Percentiles rank a stretch among this genome's conserved stretches.
phyloP scores from a whole-genome alignment of 2,888 invertebrate genomes.

The Polylopha cassiicola region DNA sequence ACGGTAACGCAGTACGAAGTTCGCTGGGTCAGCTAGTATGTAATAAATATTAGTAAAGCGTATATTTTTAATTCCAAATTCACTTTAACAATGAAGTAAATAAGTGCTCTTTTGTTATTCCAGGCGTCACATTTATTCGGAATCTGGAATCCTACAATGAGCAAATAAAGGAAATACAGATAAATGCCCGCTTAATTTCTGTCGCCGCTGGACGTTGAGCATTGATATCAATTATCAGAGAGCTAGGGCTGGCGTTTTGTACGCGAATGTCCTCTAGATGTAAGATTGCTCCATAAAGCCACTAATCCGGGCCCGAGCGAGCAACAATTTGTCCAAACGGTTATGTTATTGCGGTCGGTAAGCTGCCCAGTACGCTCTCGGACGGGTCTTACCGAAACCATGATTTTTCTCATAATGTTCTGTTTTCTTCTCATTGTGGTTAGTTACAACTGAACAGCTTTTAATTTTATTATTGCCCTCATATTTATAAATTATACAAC shows the following conservation, averaged over 20 bases:
- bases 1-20: too few relatives aligned
- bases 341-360: constrained; percentile 74
- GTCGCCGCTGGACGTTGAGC: constrained; percentile 51
- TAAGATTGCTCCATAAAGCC: constrained; percentile 66
- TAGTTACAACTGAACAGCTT: too few relatives aligned
- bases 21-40: too few relatives aligned
- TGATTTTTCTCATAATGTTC: constrained; percentile 62
- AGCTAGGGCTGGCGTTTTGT: constrained; percentile 50
- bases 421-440: too few relatives aligned
- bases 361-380: constrained; percentile 49
- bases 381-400: constrained; percentile 44
- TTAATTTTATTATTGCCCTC: too few relatives aligned
- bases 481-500: too few relatives aligned
- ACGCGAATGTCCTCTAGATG: constrained; percentile 31
- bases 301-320: constrained; percentile 65
- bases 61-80: too few relatives aligned
- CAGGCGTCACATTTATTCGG: constrained; percentile 12
- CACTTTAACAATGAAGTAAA: too few relatives aligned
- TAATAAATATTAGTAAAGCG: too few relatives aligned
- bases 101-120: constrained; percentile 10
- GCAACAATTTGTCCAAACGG: constrained; percentile 74
- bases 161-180: constrained; percentile 50
- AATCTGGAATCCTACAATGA: constrained; percentile 42
- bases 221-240: constrained; percentile 73
- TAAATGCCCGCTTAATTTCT: constrained; percentile 56